phyloP scores from a whole-genome alignment of 2,888 invertebrate species.

The Vesta saturnalis region DNA sequence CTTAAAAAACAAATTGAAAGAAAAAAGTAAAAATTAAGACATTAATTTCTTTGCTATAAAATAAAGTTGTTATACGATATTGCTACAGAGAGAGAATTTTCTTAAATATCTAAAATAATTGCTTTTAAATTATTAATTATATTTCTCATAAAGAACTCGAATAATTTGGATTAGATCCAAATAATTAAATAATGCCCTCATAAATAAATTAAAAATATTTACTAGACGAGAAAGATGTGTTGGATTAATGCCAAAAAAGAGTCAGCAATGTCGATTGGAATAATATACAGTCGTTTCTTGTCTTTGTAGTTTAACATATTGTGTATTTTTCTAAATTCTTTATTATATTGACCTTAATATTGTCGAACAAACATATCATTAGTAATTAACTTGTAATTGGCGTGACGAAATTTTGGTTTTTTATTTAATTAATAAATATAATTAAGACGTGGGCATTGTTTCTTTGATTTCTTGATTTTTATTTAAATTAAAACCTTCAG shows the following conservation, averaged over 20 bases:
- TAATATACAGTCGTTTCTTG: background rate
- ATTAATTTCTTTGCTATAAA: background rate
- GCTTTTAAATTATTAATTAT: slow-evolving; percentile 11
- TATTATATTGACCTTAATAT: background rate
- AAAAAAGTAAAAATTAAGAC: background rate
- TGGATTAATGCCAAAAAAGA: slow-evolving; percentile 9
- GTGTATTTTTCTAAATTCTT: background rate
- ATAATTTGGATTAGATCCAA: slow-evolving; percentile 55
- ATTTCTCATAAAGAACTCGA: slow-evolving; percentile 44
- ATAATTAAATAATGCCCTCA: slow-evolving; percentile 55
- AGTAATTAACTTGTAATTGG: background rate
- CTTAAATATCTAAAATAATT: slow-evolving; percentile 3
- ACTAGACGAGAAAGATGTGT: slow-evolving; percentile 11
- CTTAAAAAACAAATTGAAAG: background rate
- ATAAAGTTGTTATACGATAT: background rate
- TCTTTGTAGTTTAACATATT: background rate
- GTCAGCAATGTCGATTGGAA: slow-evolving; percentile 7
- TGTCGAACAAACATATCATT: background rate
- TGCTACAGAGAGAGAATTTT: background rate
- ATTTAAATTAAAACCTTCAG: no score
- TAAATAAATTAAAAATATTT: slow-evolving; percentile 54
- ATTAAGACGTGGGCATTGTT: no score
- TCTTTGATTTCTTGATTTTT: no score
- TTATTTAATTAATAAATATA: background rate
- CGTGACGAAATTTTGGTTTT: background rate